Conservation (phyloP, 30 jellyfish, hydroid and myxozoan genomes). For the Euphysa ruthae region DNA sequence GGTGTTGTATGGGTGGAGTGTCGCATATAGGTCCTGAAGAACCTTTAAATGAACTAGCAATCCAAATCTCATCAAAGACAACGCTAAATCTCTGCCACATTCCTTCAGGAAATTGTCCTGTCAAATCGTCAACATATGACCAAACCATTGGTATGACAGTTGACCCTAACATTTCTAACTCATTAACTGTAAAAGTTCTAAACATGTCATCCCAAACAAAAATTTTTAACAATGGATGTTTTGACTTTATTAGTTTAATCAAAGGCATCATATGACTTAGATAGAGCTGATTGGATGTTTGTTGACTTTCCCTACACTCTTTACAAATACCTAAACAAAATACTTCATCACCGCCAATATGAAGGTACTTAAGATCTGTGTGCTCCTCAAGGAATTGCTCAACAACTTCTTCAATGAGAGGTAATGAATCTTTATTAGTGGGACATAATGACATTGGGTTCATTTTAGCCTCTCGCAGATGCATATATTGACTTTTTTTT, state of each 20-base stretch:
- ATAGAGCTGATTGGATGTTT: slow-evolving; percentile 47
- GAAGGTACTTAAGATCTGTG: slow-evolving; percentile 45
- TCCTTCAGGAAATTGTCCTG: slow-evolving; percentile 60
- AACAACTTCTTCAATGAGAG: slow-evolving; percentile 50
- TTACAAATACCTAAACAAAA: slow-evolving; percentile 84
- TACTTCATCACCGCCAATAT: slow-evolving; percentile 96
- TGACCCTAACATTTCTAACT: slow-evolving; percentile 56
- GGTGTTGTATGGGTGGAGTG: slow-evolving; percentile 72
- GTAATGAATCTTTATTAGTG: slow-evolving; percentile 56
- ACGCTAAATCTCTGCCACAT: slow-evolving; percentile 69
- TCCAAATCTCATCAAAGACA: slow-evolving; percentile 91
- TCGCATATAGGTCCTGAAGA: slow-evolving; percentile 85
- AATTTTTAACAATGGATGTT: slow-evolving; percentile 43
- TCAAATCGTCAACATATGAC: slow-evolving; percentile 76
- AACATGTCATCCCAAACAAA: slow-evolving; percentile 96
- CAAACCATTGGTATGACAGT: slow-evolving; percentile 88
- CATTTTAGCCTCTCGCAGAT: slow-evolving; percentile 58
- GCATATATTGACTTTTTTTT: slow-evolving; percentile 41
- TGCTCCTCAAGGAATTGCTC: slow-evolving; percentile 80
- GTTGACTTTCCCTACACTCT: slow-evolving; percentile 47
- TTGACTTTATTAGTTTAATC: slow-evolving; percentile 26
- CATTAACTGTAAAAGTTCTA: slow-evolving; percentile 62
- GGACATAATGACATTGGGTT: slow-evolving; percentile 85
- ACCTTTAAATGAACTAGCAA: slow-evolving; percentile 91
- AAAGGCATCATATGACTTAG: slow-evolving; percentile 69